Percentiles rank a stretch among this genome's conserved stretches.
phyloP scores from a whole-genome alignment of 2,113 vertebrate genomes.

The Periophthalmus modestus region DNA sequence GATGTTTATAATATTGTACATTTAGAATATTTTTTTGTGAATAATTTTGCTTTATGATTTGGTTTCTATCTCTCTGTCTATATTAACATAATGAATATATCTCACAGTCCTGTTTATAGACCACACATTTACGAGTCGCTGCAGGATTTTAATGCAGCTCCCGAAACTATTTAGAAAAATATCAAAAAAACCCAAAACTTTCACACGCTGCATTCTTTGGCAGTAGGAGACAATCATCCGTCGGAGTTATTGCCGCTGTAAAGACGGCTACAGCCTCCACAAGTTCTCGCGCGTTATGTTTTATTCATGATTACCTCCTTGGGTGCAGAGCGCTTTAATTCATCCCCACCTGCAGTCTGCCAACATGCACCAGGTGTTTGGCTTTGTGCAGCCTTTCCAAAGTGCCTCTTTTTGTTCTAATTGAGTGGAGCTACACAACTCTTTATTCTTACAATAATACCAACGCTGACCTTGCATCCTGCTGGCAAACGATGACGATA shows the following conservation, averaged over 20 bases:
- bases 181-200: slow-evolving; percentile 1
- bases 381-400: slow-evolving; percentile 48
- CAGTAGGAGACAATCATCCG: slow-evolving; percentile 29
- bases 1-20: too few relatives aligned
- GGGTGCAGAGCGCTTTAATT: slow-evolving; percentile 49
- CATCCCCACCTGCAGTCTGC: slow-evolving; percentile 56
- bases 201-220: background rate
- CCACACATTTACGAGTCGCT: background rate
- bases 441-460: slow-evolving; percentile 48
- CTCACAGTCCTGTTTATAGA: too few relatives aligned
- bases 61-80: too few relatives aligned
- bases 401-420: slow-evolving; percentile 52
- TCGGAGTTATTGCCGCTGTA: slow-evolving; percentile 37
- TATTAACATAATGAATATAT: too few relatives aligned
- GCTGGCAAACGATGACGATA: slow-evolving; percentile 39
- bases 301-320: slow-evolving; percentile 68
- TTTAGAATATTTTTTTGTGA: too few relatives aligned
- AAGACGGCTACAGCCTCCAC: slow-evolving; percentile 43
- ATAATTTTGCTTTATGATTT: too few relatives aligned
- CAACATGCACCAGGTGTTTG: slow-evolving; percentile 55
- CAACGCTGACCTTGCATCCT: slow-evolving; percentile 51
- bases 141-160: background rate
- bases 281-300: slow-evolving; percentile 51
- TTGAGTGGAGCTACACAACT: slow-evolving; percentile 49
- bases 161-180: background rate